phyloP scores from a whole-genome alignment of 2,113 vertebrate species.

The Crypturellus undulatus region DNA sequence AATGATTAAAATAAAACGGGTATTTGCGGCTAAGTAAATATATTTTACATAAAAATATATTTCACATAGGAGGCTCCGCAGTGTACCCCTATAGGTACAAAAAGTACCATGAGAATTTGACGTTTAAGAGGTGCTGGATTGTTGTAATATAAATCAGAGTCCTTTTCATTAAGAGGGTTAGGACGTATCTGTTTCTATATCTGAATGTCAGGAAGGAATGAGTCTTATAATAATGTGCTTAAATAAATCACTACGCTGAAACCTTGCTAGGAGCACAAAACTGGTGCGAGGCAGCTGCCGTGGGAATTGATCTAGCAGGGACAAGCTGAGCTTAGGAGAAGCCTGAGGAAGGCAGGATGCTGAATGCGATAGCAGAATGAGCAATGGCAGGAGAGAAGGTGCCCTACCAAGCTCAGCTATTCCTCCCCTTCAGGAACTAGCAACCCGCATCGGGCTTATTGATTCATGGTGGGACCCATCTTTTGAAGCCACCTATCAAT shows the following conservation, averaged over 20 bases:
- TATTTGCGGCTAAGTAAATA: not conserved
- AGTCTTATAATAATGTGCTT: not conserved
- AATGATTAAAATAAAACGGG: not conserved
- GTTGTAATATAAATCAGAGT: not conserved
- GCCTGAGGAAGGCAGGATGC: too few species aligned
- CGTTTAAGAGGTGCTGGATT: not conserved
- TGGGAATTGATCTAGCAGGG: not conserved
- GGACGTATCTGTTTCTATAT: not conserved
- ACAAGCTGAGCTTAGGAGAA: too few species aligned
- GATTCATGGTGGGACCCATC: rapidly evolving
- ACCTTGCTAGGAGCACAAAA: not conserved
- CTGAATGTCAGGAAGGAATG: not conserved
- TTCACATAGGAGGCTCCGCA: not conserved
- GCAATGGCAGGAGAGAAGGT: not conserved
- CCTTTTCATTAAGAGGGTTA: not conserved
- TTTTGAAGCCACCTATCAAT: not conserved
- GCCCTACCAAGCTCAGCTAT: not conserved
- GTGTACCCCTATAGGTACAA: not conserved
- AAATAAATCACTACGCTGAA: not conserved
- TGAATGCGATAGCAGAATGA: not conserved
- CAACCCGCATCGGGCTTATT: not conserved
- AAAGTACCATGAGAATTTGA: not conserved
- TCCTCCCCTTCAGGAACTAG: not conserved
- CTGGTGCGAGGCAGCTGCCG: not conserved
- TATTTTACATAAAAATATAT: not conserved